Percentiles rank a stretch among this genome's conserved stretches.
Evolutionary conservation across 2,888 invertebrate species (phyloP).

Genomic region (Drosophila nr. medialis): DNA sequence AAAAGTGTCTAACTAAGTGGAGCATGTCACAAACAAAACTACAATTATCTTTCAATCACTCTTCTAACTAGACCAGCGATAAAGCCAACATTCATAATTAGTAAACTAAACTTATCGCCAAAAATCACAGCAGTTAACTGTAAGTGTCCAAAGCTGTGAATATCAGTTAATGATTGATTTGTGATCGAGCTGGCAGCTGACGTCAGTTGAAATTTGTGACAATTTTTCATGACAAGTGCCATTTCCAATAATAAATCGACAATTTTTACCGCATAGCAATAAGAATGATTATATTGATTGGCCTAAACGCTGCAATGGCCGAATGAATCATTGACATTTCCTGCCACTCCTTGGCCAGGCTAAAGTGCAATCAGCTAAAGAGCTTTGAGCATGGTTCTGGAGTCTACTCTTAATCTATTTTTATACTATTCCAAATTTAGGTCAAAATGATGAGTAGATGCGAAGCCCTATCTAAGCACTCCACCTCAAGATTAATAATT

Average conservation of each 20-base stretch:
- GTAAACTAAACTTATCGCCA: not conserved
- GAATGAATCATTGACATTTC: conserved; percentile 1
- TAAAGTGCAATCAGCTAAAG: conserved; percentile 26
- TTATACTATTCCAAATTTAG: not conserved
- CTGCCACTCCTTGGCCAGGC: conserved; percentile 16
- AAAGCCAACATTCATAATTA: not conserved
- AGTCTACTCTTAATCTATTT: not conserved
- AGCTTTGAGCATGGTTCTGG: conserved; percentile 2
- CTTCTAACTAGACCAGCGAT: not conserved
- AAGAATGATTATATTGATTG: conserved; percentile 37
- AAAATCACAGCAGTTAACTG: not conserved
- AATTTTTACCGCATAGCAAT: conserved; percentile 1
- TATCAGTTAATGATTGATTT: conserved; percentile 22
- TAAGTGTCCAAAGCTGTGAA: conserved; percentile 4
- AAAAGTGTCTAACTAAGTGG: conserved; percentile 3
- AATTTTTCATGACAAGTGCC: conserved; percentile 24
- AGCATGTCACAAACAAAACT: conserved; percentile 9
- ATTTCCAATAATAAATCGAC: conserved; percentile 2
- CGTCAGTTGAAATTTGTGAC: conserved; percentile 34
- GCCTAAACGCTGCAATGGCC: conserved; percentile 3
- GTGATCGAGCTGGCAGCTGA: conserved; percentile 10
- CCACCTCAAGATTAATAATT: not conserved
- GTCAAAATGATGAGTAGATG: not conserved
- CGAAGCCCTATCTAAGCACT: not conserved
- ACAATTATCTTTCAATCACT: conserved; percentile 5